A percentile compares a stretch with the other conserved stretches of the same genome.
Conservation (phyloP, 2,888 invertebrate genomes). For the Epistrophe grossulariae region DNA sequence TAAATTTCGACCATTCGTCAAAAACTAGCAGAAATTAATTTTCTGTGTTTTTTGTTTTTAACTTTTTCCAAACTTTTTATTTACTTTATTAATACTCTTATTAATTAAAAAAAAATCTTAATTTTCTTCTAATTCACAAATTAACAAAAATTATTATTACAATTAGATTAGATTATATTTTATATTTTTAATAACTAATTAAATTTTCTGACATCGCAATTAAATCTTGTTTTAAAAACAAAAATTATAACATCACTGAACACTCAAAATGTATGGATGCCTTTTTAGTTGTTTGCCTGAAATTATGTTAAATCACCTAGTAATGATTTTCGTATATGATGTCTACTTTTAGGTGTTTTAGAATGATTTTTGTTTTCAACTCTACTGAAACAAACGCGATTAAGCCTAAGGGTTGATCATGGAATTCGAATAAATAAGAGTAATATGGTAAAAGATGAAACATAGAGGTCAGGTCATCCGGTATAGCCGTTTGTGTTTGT, state of each 20-base stretch:
- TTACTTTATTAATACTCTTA: no score
- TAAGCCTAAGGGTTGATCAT: constrained; percentile 26
- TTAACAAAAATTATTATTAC: no score
- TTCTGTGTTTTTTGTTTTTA: no score
- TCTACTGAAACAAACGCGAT: constrained; percentile 15
- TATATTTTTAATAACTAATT: no score
- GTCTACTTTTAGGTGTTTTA: constrained; percentile 38
- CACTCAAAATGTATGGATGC: background rate
- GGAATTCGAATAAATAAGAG: background rate
- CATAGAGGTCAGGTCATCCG: constrained; percentile 19
- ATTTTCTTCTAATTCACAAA: no score
- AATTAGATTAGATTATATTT: no score
- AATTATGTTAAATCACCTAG: constrained; percentile 67
- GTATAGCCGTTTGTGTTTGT: background rate
- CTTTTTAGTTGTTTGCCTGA: constrained; percentile 34
- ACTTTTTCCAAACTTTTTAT: no score
- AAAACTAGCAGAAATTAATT: no score
- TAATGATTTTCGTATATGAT: constrained; percentile 44
- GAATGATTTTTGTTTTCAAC: constrained; percentile 33
- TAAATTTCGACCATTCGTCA: no score
- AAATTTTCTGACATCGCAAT: no score
- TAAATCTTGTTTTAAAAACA: no score
- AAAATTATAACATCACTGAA: constrained; percentile 17
- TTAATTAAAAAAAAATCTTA: no score
- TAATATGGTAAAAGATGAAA: constrained; percentile 18